Evolutionary conservation across 2,888 invertebrate species (phyloP).

Genomic region (Hydraecia micacea): DNA sequence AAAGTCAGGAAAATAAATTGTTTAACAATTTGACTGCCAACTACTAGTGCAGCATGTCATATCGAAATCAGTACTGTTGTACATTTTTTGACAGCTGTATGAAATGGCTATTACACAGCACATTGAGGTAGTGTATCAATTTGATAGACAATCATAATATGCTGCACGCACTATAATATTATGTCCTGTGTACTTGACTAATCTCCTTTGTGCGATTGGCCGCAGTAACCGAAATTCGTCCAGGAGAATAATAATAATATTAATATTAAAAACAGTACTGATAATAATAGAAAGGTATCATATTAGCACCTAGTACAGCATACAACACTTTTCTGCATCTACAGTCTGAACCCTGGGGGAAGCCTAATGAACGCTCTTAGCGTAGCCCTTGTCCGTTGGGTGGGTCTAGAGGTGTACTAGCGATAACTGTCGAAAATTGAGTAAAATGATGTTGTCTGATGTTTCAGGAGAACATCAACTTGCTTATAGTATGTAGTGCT

Average conservation of each 20-base stretch:
- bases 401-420: background rate
- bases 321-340: background rate
- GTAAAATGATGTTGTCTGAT: slow-evolving; percentile 2
- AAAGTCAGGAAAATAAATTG: background rate
- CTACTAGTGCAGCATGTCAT: no score
- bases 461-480: slow-evolving; percentile 69
- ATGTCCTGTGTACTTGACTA: no score
- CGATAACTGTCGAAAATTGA: background rate
- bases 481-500: slow-evolving; percentile 77
- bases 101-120: background rate
- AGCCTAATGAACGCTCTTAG: background rate
- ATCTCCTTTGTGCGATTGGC: background rate
- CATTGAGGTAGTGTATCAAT: background rate
- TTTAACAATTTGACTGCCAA: no score
- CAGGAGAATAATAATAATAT: background rate
- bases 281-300: background rate
- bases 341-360: background rate
- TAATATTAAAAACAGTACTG: background rate
- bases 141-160: background rate
- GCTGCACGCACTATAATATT: background rate
- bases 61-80: background rate
- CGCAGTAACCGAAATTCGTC: background rate
- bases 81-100: background rate
- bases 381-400: background rate
- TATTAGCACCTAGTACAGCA: background rate